These are phyloP conservation scores for Pangasius larnaudii DNA, from an alignment of 2,797 vertebrate species.

Conservation along the genomic window DNA sequence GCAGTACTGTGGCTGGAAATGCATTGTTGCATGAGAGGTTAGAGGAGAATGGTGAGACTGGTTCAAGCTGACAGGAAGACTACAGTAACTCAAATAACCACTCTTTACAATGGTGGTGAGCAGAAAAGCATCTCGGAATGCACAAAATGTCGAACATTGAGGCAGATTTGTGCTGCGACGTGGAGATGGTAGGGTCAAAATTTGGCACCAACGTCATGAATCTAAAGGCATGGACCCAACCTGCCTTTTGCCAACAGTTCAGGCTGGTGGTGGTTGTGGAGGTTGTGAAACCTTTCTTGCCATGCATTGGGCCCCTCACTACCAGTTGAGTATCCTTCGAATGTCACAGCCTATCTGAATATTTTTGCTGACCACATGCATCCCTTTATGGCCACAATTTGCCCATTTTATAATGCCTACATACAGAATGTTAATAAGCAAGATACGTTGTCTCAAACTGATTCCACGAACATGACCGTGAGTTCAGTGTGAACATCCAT, in stretches of 20 bases:
- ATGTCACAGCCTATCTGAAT: not conserved
- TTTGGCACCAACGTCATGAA: not conserved
- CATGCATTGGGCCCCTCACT: not conserved
- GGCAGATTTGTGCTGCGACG: not conserved
- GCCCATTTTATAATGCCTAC: too few species aligned
- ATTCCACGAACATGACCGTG: not conserved
- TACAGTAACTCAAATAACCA: not conserved
- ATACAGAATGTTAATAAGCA: not conserved
- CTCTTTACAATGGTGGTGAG: not conserved
- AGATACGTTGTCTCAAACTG: not conserved
- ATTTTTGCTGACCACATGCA: not conserved
- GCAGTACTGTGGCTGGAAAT: not conserved
- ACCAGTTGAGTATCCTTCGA: not conserved
- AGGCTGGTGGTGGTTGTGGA: not conserved
- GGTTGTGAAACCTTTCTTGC: not conserved
- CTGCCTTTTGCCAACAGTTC: not conserved
- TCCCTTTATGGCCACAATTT: not conserved
- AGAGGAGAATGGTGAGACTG: not conserved
- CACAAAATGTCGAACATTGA: not conserved
- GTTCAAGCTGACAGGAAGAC: not conserved
- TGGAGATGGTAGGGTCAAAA: not conserved
- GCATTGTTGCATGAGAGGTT: not conserved
- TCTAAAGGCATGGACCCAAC: not conserved
- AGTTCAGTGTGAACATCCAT: not conserved
- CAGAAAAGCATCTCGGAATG: not conserved